Percentiles rank a stretch among this genome's conserved stretches.
phyloP scores from a whole-genome alignment of 2,888 invertebrate species.

The Drosophila seclusa region DNA sequence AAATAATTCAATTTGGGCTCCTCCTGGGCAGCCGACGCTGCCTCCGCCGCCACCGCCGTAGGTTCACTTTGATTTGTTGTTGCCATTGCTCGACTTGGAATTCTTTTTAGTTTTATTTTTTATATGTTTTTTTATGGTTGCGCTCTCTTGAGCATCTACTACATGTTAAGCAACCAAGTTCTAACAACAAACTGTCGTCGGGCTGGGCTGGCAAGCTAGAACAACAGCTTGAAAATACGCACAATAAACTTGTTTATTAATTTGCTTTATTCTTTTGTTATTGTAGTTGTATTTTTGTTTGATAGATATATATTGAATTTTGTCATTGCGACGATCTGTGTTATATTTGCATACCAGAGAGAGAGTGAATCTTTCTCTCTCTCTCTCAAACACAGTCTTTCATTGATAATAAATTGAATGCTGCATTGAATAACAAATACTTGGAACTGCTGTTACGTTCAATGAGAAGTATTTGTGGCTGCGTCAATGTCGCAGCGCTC shows the following conservation, averaged over 20 bases:
- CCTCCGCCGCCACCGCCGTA: conserved; percentile 11
- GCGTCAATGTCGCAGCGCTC: conserved; percentile 8
- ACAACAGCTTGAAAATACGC: conserved; percentile 63
- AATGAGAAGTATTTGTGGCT: conserved; percentile 54
- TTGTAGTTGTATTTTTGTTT: conserved; percentile 40
- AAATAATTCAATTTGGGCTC: conserved; percentile 73
- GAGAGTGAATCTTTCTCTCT: conserved; percentile 2
- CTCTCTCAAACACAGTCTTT: neutral
- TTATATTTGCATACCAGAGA: conserved; percentile 55
- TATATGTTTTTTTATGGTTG: conserved; percentile 7
- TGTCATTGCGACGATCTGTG: conserved; percentile 46
- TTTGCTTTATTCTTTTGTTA: conserved; percentile 47
- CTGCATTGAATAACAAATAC: conserved; percentile 29
- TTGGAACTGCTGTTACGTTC: conserved; percentile 6
- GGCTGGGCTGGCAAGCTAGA: conserved; percentile 21
- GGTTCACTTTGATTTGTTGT: conserved; percentile 44
- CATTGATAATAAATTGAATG: conserved; percentile 30
- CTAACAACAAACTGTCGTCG: conserved; percentile 67
- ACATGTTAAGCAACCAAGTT: conserved; percentile 66
- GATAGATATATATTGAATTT: conserved; percentile 48
- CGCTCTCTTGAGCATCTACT: conserved; percentile 23
- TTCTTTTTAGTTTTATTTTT: conserved; percentile 19
- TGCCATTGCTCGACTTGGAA: conserved; percentile 35
- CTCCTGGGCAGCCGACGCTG: conserved; percentile 21
- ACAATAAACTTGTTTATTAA: conserved; percentile 75